These are phyloP conservation scores for Parnassius mnemosyne DNA, from an alignment of 2,888 invertebrate genomes.

Conservation along the genomic window DNA sequence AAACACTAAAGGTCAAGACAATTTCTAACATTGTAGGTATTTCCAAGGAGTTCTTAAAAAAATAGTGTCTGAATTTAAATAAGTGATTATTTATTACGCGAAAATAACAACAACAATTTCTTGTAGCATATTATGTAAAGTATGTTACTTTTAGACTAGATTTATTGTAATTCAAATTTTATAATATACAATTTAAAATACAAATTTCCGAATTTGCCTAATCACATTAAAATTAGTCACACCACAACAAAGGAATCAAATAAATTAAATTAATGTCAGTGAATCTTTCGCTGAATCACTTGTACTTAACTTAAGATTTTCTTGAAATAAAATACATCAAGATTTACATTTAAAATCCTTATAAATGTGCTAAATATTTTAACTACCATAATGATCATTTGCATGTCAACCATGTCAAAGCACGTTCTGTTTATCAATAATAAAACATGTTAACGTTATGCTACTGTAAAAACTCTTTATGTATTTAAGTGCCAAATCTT, in stretches of 20 bases:
- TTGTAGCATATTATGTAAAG: constrained; percentile 2
- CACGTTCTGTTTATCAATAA: background rate
- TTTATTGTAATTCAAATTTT: constrained; percentile 16
- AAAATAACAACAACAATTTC: constrained; percentile 4
- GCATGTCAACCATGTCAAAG: background rate
- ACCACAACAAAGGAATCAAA: constrained; percentile 16
- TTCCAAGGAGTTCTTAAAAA: background rate
- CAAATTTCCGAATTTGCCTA: constrained; percentile 5
- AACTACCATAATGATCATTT: background rate
- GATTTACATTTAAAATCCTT: constrained; percentile 4
- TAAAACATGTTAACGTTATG: constrained; percentile 4
- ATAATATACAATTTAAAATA: constrained; percentile 5
- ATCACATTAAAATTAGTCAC: constrained; percentile 10
- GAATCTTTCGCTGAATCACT: background rate
- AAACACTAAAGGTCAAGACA: background rate
- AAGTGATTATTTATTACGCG: constrained; percentile 14
- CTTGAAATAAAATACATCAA: background rate
- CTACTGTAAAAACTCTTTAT: constrained; percentile 2
- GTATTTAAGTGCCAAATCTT: constrained; percentile 1
- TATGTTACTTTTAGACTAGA: constrained; percentile 9
- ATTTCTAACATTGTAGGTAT: background rate
- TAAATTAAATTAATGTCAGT: constrained; percentile 13
- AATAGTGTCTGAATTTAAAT: constrained; percentile 11
- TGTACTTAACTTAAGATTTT: background rate
- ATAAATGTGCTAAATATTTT: constrained; percentile 10